Conservation (phyloP, 2,113 vertebrate genomes). For the Odocoileus hemionus region DNA sequence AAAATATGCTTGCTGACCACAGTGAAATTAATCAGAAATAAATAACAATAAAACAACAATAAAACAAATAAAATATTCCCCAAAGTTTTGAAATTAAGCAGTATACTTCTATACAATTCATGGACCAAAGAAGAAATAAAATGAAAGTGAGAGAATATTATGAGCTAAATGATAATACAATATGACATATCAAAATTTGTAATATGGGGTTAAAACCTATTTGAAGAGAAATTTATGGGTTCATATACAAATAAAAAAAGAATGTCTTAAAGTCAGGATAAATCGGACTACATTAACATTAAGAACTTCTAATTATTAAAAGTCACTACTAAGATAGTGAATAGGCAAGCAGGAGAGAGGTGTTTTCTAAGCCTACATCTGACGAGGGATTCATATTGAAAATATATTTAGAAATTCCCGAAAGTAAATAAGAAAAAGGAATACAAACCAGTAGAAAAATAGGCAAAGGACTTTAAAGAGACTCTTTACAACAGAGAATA, state of each 20-base stretch:
- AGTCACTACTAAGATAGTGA: neutral
- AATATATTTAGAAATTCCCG: neutral
- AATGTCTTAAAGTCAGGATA: neutral
- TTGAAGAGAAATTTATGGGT: neutral
- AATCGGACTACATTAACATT: neutral
- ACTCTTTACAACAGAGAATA: neutral
- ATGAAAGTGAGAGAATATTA: neutral
- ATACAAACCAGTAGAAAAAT: neutral
- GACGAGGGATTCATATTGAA: neutral
- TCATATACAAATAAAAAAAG: neutral
- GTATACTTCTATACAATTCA: neutral
- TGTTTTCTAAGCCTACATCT: neutral
- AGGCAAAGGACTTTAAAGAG: neutral
- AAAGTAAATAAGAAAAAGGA: neutral
- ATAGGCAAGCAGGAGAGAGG: neutral
- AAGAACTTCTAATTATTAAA: neutral
- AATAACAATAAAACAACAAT: neutral
- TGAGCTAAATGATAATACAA: neutral
- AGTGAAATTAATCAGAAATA: neutral
- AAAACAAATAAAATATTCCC: neutral
- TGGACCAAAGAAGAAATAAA: neutral
- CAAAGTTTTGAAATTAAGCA: neutral
- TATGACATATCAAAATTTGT: neutral
- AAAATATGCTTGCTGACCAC: neutral
- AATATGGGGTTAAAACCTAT: neutral